Evolutionary conservation across 2,113 vertebrate species (phyloP), one percentile per base, ranked within the genome.

Genomic region (Chloroceryle aenea): DNA sequence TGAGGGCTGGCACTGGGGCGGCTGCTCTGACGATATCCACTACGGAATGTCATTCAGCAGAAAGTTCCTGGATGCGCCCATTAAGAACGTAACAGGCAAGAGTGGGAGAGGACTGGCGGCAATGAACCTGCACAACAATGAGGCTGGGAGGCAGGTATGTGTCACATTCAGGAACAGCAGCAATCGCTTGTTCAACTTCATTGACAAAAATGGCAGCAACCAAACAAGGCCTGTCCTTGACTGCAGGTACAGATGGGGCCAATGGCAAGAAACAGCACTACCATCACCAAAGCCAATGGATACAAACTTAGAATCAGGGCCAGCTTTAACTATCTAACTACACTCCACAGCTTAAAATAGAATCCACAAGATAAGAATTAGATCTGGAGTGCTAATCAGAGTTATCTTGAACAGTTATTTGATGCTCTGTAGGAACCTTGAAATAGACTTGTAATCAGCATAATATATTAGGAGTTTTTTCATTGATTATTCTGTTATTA

Each of bases 1-100:
- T 1, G 98, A 99, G 95, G 99, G 98, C 67, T 99, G 99, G 99
- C 99, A 99, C 83, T 99, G 99, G 99, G 99, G 99, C 0, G 99
- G 99, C 96, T 99, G 99, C 96, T 99, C 99, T 0, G 99, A 99
- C 26, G 98, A 99, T 19, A 98, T 99, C 93, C 98, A 98, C 91
- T 99, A 99, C 0, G 99, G 99, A 43, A 99, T 98, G 97, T 96
- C 98, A 75, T 99, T 99, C 98, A 99, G 99, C 97, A 98, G 99
- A n/a, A 99, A 87, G 95, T 99, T 99, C 97, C 98, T 99, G 53
- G 98, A 99, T 15, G 68, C 64, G 32, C 80, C 95, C 4, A 4
- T 91, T 29, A 98, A 91, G 91, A 99, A 99, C 68, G 0, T 18
- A 10, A 98, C 99, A 0, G 93, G 68, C 25, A 96, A 92, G 36